A percentile compares a stretch with the other conserved stretches of the same genome.
Evolutionary conservation across 2,797 vertebrate species (phyloP).

Genomic region (Clarias platycephalus): DNA sequence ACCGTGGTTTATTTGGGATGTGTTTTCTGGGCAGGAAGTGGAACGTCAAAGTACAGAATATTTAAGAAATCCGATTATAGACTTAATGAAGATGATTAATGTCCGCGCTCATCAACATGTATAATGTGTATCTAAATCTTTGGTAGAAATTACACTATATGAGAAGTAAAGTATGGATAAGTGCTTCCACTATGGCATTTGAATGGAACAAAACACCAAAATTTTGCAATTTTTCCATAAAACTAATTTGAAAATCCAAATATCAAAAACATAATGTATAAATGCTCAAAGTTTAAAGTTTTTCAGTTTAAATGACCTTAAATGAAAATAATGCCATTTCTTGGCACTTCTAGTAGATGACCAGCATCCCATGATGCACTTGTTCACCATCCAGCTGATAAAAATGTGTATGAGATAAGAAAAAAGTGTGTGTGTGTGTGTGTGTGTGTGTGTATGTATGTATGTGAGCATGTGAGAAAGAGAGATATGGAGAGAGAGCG

Average conservation of each 20-base stretch:
- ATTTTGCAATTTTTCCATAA: not conserved
- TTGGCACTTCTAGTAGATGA: not conserved
- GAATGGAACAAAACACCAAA: not conserved
- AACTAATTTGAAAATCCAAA: too few species aligned
- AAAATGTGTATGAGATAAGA: not conserved
- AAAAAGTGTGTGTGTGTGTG: not conserved
- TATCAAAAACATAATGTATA: not conserved
- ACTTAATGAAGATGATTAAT: not conserved
- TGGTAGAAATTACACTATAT: not conserved
- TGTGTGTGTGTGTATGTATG: not conserved
- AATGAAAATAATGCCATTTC: not conserved
- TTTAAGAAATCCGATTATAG: not conserved
- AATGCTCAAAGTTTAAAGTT: not conserved
- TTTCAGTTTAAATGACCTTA: not conserved
- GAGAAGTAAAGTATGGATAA: not conserved
- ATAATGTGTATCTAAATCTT: not conserved
- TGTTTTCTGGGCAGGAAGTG: not conserved
- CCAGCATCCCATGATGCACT: conserved; percentile 35
- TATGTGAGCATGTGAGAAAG: not conserved
- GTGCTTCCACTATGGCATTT: not conserved
- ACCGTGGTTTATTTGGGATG: not conserved
- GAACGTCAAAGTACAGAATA: not conserved
- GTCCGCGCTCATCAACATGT: not conserved
- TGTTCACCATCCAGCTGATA: conserved; percentile 76
- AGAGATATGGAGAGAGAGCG: not conserved